phyloP scores from a whole-genome alignment of 2,113 vertebrate genomes.

The Nycticorax nycticorax region DNA sequence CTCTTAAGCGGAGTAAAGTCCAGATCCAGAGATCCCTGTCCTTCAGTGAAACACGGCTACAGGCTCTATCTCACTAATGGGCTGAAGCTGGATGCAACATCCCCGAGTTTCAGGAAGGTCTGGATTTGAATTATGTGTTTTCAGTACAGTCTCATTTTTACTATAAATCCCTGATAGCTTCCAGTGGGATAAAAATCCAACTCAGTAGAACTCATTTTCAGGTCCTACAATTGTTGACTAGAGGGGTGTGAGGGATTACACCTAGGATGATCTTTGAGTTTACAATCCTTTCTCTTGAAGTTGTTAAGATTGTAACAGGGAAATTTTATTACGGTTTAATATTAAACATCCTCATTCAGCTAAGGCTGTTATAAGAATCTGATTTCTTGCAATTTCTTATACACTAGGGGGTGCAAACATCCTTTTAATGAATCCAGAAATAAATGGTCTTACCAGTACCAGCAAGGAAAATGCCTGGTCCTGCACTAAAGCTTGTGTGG shows the following conservation, averaged over 20 bases:
- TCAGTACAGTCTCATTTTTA: neutral
- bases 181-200: neutral
- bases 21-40: neutral
- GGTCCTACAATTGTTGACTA: neutral
- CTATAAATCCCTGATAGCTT: neutral
- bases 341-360: neutral
- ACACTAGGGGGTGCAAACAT: constrained; percentile 70
- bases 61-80: neutral
- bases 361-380: neutral
- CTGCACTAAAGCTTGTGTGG: neutral
- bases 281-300: neutral
- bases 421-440: constrained; percentile 25
- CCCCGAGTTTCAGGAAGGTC: neutral
- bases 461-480: neutral
- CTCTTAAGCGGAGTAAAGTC: neutral
- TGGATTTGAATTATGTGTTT: neutral
- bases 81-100: neutral
- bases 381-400: neutral
- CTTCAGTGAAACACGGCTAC: neutral
- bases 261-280: neutral
- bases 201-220: neutral
- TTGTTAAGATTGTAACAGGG: neutral
- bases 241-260: neutral
- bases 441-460: neutral
- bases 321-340: neutral